Conservation (phyloP, 2,113 vertebrate species). For the Pygoscelis antarcticus region DNA sequence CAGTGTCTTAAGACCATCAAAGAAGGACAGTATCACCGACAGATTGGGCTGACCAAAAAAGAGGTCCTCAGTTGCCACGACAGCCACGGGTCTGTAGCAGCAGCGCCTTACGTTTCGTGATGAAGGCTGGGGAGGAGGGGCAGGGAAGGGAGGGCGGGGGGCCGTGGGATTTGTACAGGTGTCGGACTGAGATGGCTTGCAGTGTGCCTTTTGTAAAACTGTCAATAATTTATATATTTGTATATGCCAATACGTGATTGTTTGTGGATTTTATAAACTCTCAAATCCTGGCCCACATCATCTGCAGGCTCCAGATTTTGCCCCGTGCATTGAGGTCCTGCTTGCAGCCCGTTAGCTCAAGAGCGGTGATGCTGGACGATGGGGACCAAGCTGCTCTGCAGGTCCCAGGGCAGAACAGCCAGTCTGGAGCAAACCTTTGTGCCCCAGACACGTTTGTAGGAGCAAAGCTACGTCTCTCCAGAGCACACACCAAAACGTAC, state of each 20-base stretch:
- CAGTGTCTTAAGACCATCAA: conserved; percentile 88
- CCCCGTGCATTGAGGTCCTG: background rate
- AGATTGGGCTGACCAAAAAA: conserved; percentile 80
- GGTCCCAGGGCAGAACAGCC: background rate
- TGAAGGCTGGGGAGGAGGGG: background rate
- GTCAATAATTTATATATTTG: conserved; percentile 74
- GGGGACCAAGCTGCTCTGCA: background rate
- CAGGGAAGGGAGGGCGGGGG: background rate
- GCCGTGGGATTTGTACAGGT: background rate
- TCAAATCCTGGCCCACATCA: accelerated
- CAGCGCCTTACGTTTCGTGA: conserved; percentile 64
- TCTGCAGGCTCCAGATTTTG: background rate
- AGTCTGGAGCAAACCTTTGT: background rate
- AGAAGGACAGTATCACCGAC: conserved; percentile 88
- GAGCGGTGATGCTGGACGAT: background rate
- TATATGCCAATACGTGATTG: conserved; percentile 53
- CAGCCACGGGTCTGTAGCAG: conserved; percentile 14
- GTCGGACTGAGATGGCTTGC: conserved; percentile 34
- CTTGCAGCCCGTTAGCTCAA: background rate
- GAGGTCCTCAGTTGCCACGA: conserved; percentile 83
- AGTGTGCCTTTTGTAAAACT: conserved; percentile 67
- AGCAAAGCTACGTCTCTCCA: background rate
- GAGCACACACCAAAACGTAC: background rate
- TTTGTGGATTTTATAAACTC: conserved; percentile 20
- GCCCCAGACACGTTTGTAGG: background rate